These are phyloP conservation scores for Andinoacara biseriatus DNA, from an alignment of 2,113 vertebrate genomes.

Conservation along the genomic window DNA sequence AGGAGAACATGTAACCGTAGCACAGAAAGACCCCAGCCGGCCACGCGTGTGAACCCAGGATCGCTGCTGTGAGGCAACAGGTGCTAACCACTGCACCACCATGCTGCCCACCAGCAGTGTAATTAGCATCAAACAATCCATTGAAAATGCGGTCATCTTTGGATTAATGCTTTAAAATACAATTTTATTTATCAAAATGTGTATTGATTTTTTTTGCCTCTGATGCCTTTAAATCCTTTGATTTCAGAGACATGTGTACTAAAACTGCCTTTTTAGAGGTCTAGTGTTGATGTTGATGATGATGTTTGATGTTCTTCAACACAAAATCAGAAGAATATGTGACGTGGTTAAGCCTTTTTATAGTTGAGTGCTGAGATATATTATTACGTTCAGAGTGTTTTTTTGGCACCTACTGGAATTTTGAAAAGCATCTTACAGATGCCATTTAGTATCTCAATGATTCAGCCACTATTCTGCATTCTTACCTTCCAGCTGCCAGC, in stretches of 20 bases:
- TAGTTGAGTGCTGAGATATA: neutral
- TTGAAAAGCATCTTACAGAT: conserved; percentile 11
- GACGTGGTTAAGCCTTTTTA: neutral
- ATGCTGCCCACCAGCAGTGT: neutral
- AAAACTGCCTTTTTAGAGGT: neutral
- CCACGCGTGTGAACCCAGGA: neutral
- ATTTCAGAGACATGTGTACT: neutral
- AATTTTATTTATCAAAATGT: neutral
- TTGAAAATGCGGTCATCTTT: neutral
- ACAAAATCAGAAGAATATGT: neutral
- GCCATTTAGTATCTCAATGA: conserved; percentile 34
- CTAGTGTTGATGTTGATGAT: neutral
- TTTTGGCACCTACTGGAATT: conserved; percentile 27
- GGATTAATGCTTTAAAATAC: neutral
- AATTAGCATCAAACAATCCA: neutral
- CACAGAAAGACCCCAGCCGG: no score
- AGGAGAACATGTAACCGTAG: no score
- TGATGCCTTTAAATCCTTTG: no score
- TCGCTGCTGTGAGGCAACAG: neutral
- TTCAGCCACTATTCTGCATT: conserved; percentile 16
- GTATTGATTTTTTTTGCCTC: neutral
- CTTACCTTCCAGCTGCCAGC: conserved; percentile 99
- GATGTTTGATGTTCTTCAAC: neutral
- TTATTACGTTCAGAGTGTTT: neutral
- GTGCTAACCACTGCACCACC: neutral